Conservation (phyloP, 2,113 vertebrate species). For the Anser brachyrhynchus region DNA sequence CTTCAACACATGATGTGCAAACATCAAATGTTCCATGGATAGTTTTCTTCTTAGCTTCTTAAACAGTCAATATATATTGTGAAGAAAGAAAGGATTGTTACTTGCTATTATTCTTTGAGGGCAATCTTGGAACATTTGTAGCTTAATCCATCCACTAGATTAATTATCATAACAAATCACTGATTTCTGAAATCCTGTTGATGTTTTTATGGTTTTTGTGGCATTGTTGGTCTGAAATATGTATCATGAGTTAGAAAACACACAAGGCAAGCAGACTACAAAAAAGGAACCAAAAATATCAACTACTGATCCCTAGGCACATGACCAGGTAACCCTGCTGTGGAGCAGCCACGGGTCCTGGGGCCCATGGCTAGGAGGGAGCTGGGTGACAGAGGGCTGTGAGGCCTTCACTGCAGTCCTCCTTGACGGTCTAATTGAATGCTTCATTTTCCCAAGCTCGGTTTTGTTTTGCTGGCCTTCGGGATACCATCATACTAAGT, state of each 20-base stretch:
- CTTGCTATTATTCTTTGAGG: neutral
- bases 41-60: neutral
- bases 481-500: neutral
- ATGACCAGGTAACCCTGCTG: rapidly evolving
- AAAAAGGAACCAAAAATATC: neutral
- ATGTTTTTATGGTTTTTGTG: neutral
- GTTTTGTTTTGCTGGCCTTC: neutral
- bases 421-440: neutral
- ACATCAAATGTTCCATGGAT: neutral
- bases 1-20: neutral
- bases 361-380: neutral
- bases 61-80: neutral
- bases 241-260: neutral
- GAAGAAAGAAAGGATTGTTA: neutral
- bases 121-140: neutral
- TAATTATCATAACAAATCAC: neutral
- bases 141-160: neutral
- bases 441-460: neutral
- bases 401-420: neutral
- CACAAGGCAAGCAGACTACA: neutral
- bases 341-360: neutral
- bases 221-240: neutral
- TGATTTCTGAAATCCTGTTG: neutral
- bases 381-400: rapidly evolving
- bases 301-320: neutral